phyloP scores from a whole-genome alignment of 2,113 vertebrate species.

The Thymallus thymallus region DNA sequence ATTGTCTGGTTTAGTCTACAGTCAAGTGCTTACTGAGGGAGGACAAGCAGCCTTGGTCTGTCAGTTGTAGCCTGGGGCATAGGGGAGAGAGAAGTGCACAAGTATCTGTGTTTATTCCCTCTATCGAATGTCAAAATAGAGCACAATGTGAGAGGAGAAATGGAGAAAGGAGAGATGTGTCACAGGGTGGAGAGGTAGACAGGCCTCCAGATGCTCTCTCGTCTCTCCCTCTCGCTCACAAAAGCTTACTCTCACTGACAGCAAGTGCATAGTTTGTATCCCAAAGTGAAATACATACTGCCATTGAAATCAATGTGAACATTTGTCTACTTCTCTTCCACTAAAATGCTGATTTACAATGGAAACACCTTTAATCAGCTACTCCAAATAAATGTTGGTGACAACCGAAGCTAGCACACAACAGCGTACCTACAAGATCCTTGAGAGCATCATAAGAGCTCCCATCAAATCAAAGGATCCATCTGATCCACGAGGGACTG shows the following conservation, averaged over 20 bases:
- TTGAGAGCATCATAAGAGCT: not conserved
- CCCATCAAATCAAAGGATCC: not conserved
- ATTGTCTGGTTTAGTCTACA: not conserved
- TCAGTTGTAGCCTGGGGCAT: not conserved
- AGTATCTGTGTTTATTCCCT: not conserved
- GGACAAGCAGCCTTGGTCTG: not conserved
- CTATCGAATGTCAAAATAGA: not conserved
- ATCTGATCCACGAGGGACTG: not conserved
- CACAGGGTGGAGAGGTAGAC: slow-evolving; percentile 1
- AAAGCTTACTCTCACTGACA: not conserved
- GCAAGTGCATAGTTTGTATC: not conserved
- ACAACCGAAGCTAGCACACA: not conserved
- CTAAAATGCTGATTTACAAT: not conserved
- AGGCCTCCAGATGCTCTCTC: not conserved
- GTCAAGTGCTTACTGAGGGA: not conserved
- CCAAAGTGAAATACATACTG: not conserved
- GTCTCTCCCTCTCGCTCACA: not conserved
- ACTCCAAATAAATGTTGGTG: not conserved
- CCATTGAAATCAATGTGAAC: not conserved
- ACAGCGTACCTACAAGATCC: not conserved
- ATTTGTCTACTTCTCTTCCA: not conserved
- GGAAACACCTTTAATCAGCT: not conserved
- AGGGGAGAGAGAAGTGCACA: not conserved
- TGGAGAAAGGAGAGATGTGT: not conserved
- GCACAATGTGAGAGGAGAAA: not conserved